Evolutionary conservation across 2,888 invertebrate species (phyloP), one percentile per base, ranked within the genome.

Genomic region (Suillia variegata): DNA sequence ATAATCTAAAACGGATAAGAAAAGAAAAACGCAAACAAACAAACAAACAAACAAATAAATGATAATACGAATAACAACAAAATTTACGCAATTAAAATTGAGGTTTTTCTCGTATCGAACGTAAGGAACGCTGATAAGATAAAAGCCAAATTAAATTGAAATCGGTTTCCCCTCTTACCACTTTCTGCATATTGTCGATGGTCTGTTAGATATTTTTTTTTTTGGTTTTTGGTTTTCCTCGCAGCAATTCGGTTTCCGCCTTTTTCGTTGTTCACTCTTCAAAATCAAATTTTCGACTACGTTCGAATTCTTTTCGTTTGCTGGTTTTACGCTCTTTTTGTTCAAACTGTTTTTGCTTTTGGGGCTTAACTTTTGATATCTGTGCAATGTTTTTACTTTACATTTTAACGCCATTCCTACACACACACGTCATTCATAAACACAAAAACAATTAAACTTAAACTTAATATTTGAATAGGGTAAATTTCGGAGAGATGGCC

Each of bases 301-400:
- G 15, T 53, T 45, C 22, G 53, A 47, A 52, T 20, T 24, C 48
- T 34, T 13, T 31, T 31, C 17, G 15, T n/a, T 34, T n/a, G 24
- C 22, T 48, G 53, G 22, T 58, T 56, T 56, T 51, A 51, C 24
- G 49, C 49, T 57, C 51, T 51, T 51, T 45, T 57, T n/a, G n/a
- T n/a, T n/a, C n/a, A n/a, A n/a, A n/a, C 48, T 13, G 12, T 48
- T 21, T 15, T 47, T 47, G 18, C 18, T 31, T 48, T 49, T 49
- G 21, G 49, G 21, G 15, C 24, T 49, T 38, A 13, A 10, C 24
- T n/a, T 22, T 21, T 20, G 48, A 20, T 22, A 49, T 49, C 6
- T 20, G 48, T n/a, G n/a, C n/a, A n/a, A n/a, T n/a, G n/a, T n/a
- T n/a, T n/a, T n/a, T n/a, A n/a, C n/a, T n/a, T n/a, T n/a, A n/a